phyloP scores from a whole-genome alignment of 1,140 invertebrate genomes.

The Pollicipes pollicipes region DNA sequence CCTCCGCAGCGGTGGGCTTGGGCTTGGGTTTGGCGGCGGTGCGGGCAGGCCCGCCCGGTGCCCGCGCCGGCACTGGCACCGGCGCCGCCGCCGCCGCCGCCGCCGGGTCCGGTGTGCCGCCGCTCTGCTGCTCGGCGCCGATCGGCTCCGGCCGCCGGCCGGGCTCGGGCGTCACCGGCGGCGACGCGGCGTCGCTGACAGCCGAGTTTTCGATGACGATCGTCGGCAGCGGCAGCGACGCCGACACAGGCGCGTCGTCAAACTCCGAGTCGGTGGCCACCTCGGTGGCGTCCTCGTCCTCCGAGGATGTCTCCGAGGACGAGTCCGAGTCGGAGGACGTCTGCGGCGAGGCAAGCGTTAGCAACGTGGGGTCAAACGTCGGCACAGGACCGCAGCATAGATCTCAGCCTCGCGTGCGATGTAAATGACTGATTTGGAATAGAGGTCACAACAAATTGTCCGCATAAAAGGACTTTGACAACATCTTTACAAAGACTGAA shows the following conservation, averaged over 20 bases:
- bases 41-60: no score
- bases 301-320: neutral
- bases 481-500: no score
- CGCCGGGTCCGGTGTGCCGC: neutral
- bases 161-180: neutral
- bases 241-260: constrained; percentile 35
- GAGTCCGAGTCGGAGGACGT: neutral
- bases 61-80: no score
- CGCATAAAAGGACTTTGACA: no score
- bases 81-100: no score
- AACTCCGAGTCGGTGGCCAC: constrained; percentile 82
- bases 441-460: no score
- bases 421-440: no score
- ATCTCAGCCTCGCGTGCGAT: no score
- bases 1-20: no score
- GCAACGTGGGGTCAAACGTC: no score
- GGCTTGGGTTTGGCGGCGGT: no score
- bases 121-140: neutral
- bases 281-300: constrained; percentile 51
- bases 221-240: constrained; percentile 24
- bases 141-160: neutral
- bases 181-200: neutral
- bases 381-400: no score
- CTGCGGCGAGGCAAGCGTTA: neutral
- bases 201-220: constrained; percentile 24